Evolutionary conservation across 2,797 vertebrate species (phyloP).

Genomic region (Microctenopoma stevenorrisi): DNA sequence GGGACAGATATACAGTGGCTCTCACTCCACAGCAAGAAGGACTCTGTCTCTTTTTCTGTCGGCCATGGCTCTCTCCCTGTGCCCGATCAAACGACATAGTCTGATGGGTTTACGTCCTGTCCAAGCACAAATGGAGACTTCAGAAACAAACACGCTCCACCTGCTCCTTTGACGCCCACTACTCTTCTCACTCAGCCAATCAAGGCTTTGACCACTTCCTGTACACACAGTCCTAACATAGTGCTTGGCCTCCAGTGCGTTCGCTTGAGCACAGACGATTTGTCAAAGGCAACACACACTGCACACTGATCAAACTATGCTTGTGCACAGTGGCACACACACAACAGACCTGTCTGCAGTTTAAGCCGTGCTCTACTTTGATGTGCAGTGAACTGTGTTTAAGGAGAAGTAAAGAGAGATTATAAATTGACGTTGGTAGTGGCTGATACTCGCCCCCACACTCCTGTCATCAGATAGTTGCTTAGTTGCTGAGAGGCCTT

Average conservation of each 20-base stretch:
- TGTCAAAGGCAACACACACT: constrained; percentile 31
- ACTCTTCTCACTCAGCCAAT: constrained; percentile 34
- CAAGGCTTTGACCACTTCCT: constrained; percentile 51
- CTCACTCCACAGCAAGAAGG: constrained; percentile 20
- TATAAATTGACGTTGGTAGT: constrained; percentile 57
- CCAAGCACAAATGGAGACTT: constrained; percentile 24
- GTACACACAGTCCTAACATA: constrained; percentile 7
- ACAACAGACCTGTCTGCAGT: constrained; percentile 21
- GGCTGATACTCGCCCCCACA: constrained; percentile 59
- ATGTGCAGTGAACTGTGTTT: constrained; percentile 48
- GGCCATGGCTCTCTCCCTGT: constrained; percentile 9
- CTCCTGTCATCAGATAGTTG: constrained; percentile 45
- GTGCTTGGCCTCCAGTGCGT: constrained; percentile 8
- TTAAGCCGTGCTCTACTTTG: constrained; percentile 19
- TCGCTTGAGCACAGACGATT: constrained; percentile 21
- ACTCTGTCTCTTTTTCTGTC: constrained; percentile 22
- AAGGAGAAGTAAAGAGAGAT: constrained; percentile 34
- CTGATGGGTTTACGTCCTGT: constrained; percentile 33
- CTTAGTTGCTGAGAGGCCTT: constrained; percentile 52
- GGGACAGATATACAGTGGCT: constrained; percentile 30
- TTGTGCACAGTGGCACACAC: constrained; percentile 11
- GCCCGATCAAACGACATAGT: constrained; percentile 29
- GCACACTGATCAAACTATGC: constrained; percentile 13
- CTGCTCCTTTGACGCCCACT: constrained; percentile 28
- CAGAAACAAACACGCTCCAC: constrained; percentile 31